A percentile compares a stretch with the other conserved stretches of the same genome.
phyloP scores from a whole-genome alignment of 30 jellyfish, hydroid and myxozoan species.

The Aurelia aurita region DNA sequence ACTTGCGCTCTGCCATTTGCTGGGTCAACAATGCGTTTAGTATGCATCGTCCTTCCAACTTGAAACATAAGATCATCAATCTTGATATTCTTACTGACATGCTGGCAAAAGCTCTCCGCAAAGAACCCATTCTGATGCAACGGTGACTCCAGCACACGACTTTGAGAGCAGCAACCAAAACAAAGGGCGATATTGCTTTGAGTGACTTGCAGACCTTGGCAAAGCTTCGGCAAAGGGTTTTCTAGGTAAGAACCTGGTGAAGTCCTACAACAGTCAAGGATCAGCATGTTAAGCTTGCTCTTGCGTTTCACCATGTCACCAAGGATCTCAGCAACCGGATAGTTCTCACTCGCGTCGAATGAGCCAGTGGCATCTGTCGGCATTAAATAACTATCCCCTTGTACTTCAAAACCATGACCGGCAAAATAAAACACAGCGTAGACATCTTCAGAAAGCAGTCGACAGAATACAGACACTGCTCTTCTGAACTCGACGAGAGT shows the following conservation, averaged over 20 bases:
- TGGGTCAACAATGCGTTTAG: conserved; percentile 78
- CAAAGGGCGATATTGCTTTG: conserved; percentile 85
- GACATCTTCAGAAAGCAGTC: conserved; percentile 59
- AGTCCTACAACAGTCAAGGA: conserved; percentile 90
- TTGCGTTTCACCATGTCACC: conserved; percentile 43
- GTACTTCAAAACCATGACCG: conserved; percentile 93
- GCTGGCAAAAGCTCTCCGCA: conserved; percentile 69
- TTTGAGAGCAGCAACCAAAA: conserved; percentile 90
- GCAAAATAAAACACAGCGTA: conserved; percentile 93
- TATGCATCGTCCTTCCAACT: conserved; percentile 81
- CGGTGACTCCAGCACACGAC: conserved; percentile 93
- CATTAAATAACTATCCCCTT: conserved; percentile 89
- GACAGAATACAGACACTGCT: conserved; percentile 75
- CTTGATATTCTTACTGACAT: conserved; percentile 60
- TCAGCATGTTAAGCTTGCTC: conserved; percentile 73
- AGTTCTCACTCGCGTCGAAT: conserved; percentile 63
- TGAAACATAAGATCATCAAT: conserved; percentile 80
- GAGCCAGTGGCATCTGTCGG: conserved; percentile 86
- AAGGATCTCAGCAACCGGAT: conserved; percentile 70
- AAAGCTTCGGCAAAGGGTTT: conserved; percentile 80
- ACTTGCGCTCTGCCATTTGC: conserved; percentile 91
- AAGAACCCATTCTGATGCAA: conserved; percentile 78
- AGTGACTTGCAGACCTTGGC: conserved; percentile 59
- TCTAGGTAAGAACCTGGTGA: conserved; percentile 62
- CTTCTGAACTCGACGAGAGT: conserved; percentile 66